Base-by-base conservation (phyloP, 2,888 invertebrate genomes). In the Psylliodes chrysocephalus region DNA sequence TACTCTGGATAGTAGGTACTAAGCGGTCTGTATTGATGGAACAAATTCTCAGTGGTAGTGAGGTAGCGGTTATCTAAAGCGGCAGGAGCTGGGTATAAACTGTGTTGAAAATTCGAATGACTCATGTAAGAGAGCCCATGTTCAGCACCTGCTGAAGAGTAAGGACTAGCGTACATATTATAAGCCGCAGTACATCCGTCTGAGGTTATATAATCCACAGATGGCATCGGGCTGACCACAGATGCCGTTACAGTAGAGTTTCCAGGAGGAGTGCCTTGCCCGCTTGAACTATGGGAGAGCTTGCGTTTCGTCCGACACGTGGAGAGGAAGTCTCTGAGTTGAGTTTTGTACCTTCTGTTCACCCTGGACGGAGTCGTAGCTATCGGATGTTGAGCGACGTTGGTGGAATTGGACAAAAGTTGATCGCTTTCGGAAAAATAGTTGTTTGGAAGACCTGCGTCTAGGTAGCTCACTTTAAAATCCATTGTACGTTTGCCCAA, bases 401-500 rank as follows among this genome's bases (percentile, higher is more conserved):
- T 85, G 54, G 85, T 86, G 12, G 89, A 85, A 68, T 86, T 87
- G 40, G 86, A 84, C 1, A 89, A 84, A 14, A 94, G 83, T 80
- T 91, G 92, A 78, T 95, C 94, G 44, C 90, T 88, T 78, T 95
- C 95, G 5, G 93, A 92, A 84, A 95, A 94, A 84, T 95, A 95
- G 60, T 92, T 90, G 77, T 94, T 95, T 12, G 95, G 94, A 69
- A 96, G 86, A 12, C 95, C 95, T 0, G 95, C 95, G 81, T 96
- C 96, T 77, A 98, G 87, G 84, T 98, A 98, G 81, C 97, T 97
- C 60, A 96, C 96, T 87, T 98, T 98, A 84, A 98, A 98, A 84
- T 98, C 98, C 94, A 97, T 97, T 4, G 98, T 98, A 70, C 99
- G 88, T 83, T 99, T 99, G 30, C 98, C 98, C 51, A 98, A 86